These are phyloP conservation scores for Hylia prasina DNA, from an alignment of 2,113 vertebrate genomes.

Conservation along the genomic window DNA sequence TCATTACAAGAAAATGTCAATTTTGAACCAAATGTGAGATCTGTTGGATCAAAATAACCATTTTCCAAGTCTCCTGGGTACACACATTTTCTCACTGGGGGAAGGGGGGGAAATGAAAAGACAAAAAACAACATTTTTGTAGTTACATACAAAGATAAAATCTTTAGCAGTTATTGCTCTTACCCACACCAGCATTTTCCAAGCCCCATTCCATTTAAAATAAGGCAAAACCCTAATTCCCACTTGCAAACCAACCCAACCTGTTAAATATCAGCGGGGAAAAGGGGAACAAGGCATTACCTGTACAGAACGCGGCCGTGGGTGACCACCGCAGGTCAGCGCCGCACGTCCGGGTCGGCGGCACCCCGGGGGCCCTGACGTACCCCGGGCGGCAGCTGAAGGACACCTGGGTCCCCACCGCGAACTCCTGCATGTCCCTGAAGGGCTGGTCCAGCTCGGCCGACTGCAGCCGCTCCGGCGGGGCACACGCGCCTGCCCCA, in stretches of 20 bases:
- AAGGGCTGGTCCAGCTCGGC: fast-evolving
- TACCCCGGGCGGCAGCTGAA: not conserved
- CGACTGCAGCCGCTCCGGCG: fast-evolving
- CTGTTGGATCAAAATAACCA: not conserved
- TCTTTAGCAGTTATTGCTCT: fast-evolving
- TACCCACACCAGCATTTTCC: not conserved
- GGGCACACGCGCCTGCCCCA: fast-evolving
- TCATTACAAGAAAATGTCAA: slow-evolving; percentile 21
- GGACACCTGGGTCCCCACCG: not conserved
- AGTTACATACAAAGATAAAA: not conserved
- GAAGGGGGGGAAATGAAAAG: fast-evolving
- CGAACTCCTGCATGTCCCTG: fast-evolving
- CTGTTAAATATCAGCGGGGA: fast-evolving
- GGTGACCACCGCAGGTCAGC: not conserved
- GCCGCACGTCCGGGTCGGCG: fast-evolving
- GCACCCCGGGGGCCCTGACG: fast-evolving
- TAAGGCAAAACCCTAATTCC: not conserved
- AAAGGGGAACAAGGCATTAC: not conserved
- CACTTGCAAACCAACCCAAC: not conserved
- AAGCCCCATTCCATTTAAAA: not conserved
- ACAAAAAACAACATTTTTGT: not conserved
- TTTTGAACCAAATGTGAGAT: not conserved
- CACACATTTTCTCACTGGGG: not conserved
- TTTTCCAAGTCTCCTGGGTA: not conserved
- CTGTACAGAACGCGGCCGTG: not conserved